These are phyloP conservation scores for Diabrotica balteata DNA, from an alignment of 2,888 invertebrate genomes.

Conservation along the genomic window DNA sequence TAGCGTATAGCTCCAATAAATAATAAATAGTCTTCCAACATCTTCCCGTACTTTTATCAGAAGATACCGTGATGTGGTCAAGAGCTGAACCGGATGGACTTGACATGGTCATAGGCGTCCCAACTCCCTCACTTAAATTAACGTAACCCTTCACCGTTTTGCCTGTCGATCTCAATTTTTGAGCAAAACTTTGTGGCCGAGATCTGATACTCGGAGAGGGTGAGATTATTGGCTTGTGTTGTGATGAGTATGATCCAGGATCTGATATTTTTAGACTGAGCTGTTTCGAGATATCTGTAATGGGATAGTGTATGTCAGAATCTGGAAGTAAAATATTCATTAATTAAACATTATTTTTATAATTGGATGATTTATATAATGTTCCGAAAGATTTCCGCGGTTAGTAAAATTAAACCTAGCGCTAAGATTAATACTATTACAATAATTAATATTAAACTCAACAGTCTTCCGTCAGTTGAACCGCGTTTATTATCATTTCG, in stretches of 20 bases:
- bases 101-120: conserved; percentile 73
- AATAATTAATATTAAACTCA: too few relatives aligned
- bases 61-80: conserved; percentile 62
- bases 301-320: conserved; percentile 70
- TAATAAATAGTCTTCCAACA: conserved; percentile 97
- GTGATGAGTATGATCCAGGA: conserved; percentile 55
- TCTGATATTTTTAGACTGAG: conserved; percentile 58
- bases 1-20: conserved; percentile 89
- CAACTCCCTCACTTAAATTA: conserved; percentile 77
- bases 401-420: too few relatives aligned
- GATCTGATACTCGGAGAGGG: conserved; percentile 66
- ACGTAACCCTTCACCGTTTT: conserved; percentile 87
- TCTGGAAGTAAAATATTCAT: conserved; percentile 55
- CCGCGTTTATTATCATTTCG: too few relatives aligned
- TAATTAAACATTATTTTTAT: background rate
- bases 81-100: conserved; percentile 68
- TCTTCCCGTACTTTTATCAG: conserved; percentile 65
- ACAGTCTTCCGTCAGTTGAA: too few relatives aligned
- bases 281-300: conserved; percentile 62
- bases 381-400: too few relatives aligned
- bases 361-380: background rate
- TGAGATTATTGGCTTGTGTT: conserved; percentile 60
- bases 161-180: conserved; percentile 83
- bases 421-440: too few relatives aligned
- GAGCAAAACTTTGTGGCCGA: conserved; percentile 87